These are phyloP conservation scores for Marisa cornuarietis DNA, from an alignment of 1,140 invertebrate genomes.

Conservation along the genomic window DNA sequence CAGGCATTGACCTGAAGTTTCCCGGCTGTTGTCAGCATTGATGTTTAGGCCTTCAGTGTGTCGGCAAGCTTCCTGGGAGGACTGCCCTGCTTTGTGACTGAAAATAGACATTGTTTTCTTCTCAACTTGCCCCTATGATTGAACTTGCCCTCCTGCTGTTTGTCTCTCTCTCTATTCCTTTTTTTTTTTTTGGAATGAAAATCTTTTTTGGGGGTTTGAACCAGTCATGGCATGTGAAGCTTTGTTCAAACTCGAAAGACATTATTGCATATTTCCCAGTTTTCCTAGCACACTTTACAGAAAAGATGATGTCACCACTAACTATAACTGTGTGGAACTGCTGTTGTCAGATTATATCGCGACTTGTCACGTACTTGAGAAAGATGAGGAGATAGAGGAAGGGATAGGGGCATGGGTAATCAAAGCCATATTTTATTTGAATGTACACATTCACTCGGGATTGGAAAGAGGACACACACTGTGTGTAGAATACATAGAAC, in stretches of 20 bases:
- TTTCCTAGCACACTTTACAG: no score
- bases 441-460: no score
- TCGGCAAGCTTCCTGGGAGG: background rate
- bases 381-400: no score
- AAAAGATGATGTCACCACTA: no score
- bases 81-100: slow-evolving; percentile 10
- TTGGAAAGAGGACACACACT: no score
- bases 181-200: slow-evolving; percentile 11
- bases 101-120: slow-evolving; percentile 21
- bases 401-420: no score
- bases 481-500: no score
- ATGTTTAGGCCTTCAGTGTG: background rate
- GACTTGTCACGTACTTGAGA: background rate
- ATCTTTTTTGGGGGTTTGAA: slow-evolving; percentile 2
- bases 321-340: no score
- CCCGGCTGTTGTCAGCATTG: background rate
- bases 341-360: background rate
- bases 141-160: slow-evolving; percentile 15
- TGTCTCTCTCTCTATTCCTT: background rate
- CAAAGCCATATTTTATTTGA: no score
- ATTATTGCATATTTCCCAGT: background rate
- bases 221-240: slow-evolving; percentile 24
- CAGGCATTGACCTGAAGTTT: background rate
- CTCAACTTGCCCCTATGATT: slow-evolving; percentile 2
- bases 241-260: slow-evolving; percentile 33